Percentiles rank a stretch among this genome's conserved stretches.
Evolutionary conservation across 1,140 invertebrate species (phyloP).

Genomic region (Cotesia typhae): DNA sequence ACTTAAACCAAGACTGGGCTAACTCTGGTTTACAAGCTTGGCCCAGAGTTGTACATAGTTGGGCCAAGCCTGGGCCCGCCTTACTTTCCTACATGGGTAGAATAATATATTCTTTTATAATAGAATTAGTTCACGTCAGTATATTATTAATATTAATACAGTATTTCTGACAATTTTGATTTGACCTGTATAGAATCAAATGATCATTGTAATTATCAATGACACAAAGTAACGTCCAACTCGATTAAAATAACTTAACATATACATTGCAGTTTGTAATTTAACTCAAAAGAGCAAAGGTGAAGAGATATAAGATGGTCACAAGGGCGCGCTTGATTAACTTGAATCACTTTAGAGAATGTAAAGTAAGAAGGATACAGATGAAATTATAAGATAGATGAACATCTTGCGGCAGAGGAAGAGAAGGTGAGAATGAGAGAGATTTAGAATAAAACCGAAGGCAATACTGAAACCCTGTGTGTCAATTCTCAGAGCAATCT

Average conservation of each 20-base stretch:
- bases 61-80: no score
- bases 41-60: no score
- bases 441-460: conserved; percentile 16
- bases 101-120: no score
- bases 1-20: no score
- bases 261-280: conserved; percentile 61
- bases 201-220: no score
- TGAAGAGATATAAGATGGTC: conserved; percentile 38
- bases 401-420: conserved; percentile 6
- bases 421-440: conserved; percentile 18
- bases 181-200: no score
- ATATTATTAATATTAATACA: no score
- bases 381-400: background rate
- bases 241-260: conserved; percentile 61
- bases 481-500: conserved; percentile 67
- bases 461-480: conserved; percentile 30
- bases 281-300: conserved; percentile 44
- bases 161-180: no score
- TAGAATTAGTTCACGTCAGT: no score
- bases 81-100: no score
- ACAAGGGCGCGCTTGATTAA: conserved; percentile 17
- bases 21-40: no score
- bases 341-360: conserved; percentile 35
- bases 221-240: background rate
- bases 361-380: conserved; percentile 10